Evolutionary conservation across 2,113 vertebrate genomes (phyloP).

Genomic region (Athene cunicularia): DNA sequence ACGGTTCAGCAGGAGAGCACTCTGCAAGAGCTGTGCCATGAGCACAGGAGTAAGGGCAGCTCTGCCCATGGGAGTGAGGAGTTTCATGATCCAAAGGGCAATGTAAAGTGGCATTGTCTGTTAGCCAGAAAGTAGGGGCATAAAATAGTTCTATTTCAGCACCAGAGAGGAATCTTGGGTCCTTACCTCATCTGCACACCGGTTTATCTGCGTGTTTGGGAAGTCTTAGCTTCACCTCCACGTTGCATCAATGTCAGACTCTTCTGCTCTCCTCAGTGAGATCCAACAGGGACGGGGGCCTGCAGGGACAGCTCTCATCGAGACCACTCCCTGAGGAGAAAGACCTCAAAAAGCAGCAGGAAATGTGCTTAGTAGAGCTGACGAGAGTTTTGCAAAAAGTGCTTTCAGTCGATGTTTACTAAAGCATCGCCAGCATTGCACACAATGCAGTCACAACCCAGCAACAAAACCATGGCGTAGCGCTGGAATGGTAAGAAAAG

Average conservation of each 20-base stretch:
- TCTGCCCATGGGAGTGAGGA: not conserved
- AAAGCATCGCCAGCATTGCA: not conserved
- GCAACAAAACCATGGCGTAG: accelerated
- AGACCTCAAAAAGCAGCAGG: not conserved
- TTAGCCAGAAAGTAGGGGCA: not conserved
- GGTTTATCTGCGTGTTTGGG: not conserved
- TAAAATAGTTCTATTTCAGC: not conserved
- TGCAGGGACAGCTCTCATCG: not conserved
- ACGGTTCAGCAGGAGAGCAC: not conserved
- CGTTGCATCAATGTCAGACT: not conserved
- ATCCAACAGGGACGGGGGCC: not conserved
- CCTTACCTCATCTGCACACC: not conserved
- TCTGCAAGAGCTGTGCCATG: not conserved
- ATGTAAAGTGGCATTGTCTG: not conserved
- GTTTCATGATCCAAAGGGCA: not conserved
- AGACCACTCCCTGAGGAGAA: not conserved
- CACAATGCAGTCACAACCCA: not conserved
- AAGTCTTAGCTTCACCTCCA: not conserved
- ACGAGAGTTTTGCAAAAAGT: not conserved
- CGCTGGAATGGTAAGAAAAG: not conserved
- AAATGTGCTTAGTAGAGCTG: not conserved
- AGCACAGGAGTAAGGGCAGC: not conserved
- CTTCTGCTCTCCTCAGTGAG: not conserved
- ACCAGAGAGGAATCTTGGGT: not conserved
- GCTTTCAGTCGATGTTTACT: not conserved